These are phyloP conservation scores for Zosterops japonicus DNA, from an alignment of 2,113 vertebrate genomes.

Conservation along the genomic window DNA sequence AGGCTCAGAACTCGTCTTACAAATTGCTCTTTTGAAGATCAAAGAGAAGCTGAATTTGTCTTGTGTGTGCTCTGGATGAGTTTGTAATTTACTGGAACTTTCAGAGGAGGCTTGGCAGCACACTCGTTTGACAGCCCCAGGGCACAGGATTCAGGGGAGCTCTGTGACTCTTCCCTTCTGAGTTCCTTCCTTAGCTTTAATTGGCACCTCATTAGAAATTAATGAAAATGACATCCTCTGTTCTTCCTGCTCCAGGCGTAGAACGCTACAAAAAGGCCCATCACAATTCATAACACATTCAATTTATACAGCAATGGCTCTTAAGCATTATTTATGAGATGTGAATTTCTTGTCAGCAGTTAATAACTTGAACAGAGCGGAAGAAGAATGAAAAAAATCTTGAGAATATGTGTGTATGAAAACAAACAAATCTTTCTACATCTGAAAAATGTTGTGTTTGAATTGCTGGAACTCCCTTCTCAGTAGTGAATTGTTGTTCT, in stretches of 20 bases:
- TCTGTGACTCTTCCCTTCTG: constrained; percentile 75
- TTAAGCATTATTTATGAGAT: constrained; percentile 86
- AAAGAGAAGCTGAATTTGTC: constrained; percentile 78
- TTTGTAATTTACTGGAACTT: constrained; percentile 81
- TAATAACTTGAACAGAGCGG: constrained; percentile 74
- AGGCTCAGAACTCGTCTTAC: constrained; percentile 79
- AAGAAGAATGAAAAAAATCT: constrained; percentile 52
- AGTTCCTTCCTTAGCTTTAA: constrained; percentile 79
- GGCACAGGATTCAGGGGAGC: constrained; percentile 74
- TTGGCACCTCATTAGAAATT: constrained; percentile 88
- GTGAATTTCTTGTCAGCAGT: constrained; percentile 81
- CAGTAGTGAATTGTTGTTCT: neutral
- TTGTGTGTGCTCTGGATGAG: constrained; percentile 72
- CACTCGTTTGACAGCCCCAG: constrained; percentile 69
- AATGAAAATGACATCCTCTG: constrained; percentile 86
- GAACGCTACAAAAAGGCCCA: constrained; percentile 80
- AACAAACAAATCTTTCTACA: constrained; percentile 46
- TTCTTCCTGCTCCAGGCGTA: constrained; percentile 79
- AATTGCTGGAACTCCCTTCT: constrained; percentile 38
- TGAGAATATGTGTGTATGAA: neutral
- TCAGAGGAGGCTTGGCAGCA: constrained; percentile 66
- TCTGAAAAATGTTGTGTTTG: constrained; percentile 44
- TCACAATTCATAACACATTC: constrained; percentile 82
- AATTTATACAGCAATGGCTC: constrained; percentile 78
- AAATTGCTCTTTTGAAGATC: constrained; percentile 88